Conservation (phyloP, 2,113 vertebrate species). For the Pontoporia blainvillei region DNA sequence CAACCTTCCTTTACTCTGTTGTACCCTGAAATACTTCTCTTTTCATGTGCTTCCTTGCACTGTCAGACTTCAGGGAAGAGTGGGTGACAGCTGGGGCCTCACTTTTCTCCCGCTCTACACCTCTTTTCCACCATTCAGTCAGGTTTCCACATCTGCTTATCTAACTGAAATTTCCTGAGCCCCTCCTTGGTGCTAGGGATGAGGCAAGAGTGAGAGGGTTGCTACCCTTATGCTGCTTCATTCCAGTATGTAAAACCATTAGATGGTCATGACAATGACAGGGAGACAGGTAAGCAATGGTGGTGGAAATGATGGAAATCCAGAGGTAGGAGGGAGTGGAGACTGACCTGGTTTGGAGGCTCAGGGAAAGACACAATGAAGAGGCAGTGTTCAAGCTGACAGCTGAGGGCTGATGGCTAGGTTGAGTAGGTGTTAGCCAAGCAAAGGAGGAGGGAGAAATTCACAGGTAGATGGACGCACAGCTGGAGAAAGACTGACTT, state of each 20-base stretch:
- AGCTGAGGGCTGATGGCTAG: not conserved
- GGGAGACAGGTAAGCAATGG: not conserved
- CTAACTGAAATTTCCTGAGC: not conserved
- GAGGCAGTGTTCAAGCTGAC: not conserved
- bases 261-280: not conserved
- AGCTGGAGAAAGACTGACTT: not conserved
- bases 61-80: not conserved
- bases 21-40: not conserved
- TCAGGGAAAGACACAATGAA: not conserved
- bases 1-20: not conserved
- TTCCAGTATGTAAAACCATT: not conserved
- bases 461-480: not conserved
- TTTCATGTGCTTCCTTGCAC: not conserved
- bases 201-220: not conserved
- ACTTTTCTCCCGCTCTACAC: not conserved
- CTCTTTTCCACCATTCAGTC: not conserved
- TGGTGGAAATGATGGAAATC: too few species aligned
- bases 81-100: not conserved
- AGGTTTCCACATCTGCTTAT: not conserved
- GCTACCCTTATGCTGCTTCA: not conserved
- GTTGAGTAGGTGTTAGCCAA: not conserved
- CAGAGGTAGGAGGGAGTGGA: not conserved
- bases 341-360: not conserved
- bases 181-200: not conserved
- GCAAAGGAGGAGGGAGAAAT: not conserved